phyloP scores from a whole-genome alignment of 2,113 vertebrate species.

The Cromileptes altivelis region DNA sequence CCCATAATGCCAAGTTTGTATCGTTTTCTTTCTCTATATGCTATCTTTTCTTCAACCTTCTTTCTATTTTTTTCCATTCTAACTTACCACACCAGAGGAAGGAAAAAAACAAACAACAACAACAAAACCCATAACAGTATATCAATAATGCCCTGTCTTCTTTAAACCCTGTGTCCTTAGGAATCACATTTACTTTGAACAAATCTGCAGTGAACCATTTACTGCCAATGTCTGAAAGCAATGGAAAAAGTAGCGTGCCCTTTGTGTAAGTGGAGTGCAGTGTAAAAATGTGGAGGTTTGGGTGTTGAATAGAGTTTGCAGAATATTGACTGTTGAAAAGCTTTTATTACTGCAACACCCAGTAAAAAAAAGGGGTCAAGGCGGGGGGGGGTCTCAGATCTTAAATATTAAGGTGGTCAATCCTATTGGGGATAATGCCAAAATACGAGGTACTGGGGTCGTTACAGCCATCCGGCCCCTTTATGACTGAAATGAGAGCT shows the following conservation, averaged over 20 bases:
- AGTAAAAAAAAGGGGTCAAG: neutral
- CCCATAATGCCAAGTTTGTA: conserved; percentile 1
- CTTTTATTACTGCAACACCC: too few species aligned
- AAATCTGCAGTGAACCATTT: neutral
- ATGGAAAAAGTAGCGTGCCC: neutral
- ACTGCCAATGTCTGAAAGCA: neutral
- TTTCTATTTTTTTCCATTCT: neutral
- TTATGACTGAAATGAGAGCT: too few species aligned
- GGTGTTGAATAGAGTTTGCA: neutral
- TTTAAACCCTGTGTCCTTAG: neutral
- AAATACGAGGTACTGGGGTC: too few species aligned
- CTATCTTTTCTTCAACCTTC: neutral
- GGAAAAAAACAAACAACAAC: neutral
- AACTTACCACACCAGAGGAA: neutral
- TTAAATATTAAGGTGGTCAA: neutral
- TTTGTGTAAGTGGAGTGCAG: neutral
- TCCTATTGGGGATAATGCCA: too few species aligned
- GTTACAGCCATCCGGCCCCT: too few species aligned
- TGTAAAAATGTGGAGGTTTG: neutral
- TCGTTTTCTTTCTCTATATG: neutral
- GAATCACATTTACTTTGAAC: neutral
- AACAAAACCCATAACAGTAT: neutral
- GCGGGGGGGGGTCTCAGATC: neutral
- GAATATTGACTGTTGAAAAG: too few species aligned
- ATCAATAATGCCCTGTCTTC: neutral